phyloP scores from a whole-genome alignment of 2,797 vertebrate genomes.

The Falco biarmicus region DNA sequence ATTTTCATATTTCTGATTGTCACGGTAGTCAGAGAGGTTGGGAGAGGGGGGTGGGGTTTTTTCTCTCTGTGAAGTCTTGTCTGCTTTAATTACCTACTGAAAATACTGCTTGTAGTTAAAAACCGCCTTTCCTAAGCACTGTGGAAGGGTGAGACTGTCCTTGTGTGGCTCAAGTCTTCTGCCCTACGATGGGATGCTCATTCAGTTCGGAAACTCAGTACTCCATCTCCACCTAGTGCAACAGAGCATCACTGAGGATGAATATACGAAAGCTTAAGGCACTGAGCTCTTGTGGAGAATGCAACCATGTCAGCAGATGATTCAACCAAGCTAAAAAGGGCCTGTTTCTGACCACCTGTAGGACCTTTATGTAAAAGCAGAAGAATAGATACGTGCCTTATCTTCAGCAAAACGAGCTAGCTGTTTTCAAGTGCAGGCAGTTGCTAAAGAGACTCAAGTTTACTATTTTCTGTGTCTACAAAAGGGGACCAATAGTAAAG shows the following conservation, averaged over 20 bases:
- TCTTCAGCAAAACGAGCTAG: not conserved
- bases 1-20: not conserved
- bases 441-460: not conserved
- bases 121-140: not conserved
- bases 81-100: not conserved
- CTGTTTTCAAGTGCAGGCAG: not conserved
- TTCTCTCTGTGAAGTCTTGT: not conserved
- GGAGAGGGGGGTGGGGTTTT: not conserved
- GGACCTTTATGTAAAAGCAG: not conserved
- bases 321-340: not conserved
- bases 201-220: not conserved
- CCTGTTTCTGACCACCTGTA: not conserved
- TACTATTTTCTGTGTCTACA: not conserved
- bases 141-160: not conserved
- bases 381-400: not conserved
- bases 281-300: not conserved
- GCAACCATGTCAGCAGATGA: not conserved
- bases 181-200: not conserved
- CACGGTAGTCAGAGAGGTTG: not conserved
- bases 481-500: not conserved
- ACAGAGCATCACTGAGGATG: not conserved
- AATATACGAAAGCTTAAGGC: rapidly evolving
- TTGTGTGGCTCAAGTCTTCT: not conserved
- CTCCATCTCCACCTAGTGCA: not conserved
- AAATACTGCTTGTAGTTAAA: not conserved